These are phyloP conservation scores for Gadopsis bispinosus DNA, from an alignment of 2,797 vertebrate genomes.

Conservation along the genomic window DNA sequence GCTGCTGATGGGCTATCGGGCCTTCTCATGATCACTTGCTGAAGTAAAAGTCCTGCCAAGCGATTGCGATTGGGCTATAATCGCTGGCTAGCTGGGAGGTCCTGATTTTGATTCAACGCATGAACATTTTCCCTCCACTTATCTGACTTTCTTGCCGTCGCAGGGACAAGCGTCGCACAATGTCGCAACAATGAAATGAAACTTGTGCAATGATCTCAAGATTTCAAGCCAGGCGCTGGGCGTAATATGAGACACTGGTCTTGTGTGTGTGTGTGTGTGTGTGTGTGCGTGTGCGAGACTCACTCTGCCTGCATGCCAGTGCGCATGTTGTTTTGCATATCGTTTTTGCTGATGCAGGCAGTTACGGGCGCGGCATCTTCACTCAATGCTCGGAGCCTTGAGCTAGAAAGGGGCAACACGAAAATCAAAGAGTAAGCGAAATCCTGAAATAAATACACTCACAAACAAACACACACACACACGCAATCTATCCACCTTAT, in stretches of 20 bases:
- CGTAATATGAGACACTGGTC: slow-evolving; percentile 12
- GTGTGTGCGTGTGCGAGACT: slow-evolving; percentile 4
- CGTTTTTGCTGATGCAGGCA: slow-evolving; percentile 77
- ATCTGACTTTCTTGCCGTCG: slow-evolving; percentile 31
- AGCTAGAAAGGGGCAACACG: slow-evolving; percentile 61
- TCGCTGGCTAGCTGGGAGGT: slow-evolving; percentile 45
- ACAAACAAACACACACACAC: slow-evolving; percentile 54
- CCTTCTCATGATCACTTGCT: slow-evolving; percentile 58
- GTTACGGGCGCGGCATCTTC: slow-evolving; percentile 60
- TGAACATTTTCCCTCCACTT: slow-evolving; percentile 48
- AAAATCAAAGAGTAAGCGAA: slow-evolving; percentile 77
- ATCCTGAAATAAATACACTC: slow-evolving; percentile 68
- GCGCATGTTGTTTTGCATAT: slow-evolving; percentile 71
- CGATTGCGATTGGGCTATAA: slow-evolving; percentile 67
- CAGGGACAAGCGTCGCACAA: background rate
- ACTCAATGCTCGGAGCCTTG: slow-evolving; percentile 60
- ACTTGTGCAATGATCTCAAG: slow-evolving; percentile 47
- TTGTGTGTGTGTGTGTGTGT: slow-evolving; percentile 12
- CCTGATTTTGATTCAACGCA: slow-evolving; percentile 58
- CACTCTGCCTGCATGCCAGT: slow-evolving; percentile 25
- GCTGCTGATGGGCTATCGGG: slow-evolving; percentile 65
- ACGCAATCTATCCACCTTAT: slow-evolving; percentile 28
- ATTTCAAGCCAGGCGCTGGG: slow-evolving; percentile 8
- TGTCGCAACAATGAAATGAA: slow-evolving; percentile 47
- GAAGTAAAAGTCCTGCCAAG: slow-evolving; percentile 51